Evolutionary conservation across 2,888 invertebrate species (phyloP).

Genomic region (Tenthredo scrophulariae): DNA sequence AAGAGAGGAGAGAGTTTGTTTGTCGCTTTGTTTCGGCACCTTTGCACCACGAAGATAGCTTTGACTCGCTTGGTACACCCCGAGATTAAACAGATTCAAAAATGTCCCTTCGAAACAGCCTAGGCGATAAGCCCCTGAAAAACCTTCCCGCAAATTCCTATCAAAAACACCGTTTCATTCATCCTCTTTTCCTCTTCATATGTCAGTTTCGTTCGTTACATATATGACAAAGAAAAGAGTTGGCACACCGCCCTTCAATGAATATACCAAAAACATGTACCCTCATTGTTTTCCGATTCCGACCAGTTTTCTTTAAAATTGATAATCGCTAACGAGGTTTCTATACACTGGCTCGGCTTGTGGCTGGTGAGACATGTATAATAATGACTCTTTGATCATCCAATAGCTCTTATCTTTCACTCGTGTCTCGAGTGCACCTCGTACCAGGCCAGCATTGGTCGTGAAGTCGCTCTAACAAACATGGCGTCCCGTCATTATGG

Average conservation of each 20-base stretch:
- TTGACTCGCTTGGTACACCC: constrained; percentile 74
- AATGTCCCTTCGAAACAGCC: constrained; percentile 67
- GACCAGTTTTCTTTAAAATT: background rate
- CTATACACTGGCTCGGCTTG: background rate
- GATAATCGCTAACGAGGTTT: constrained; percentile 38
- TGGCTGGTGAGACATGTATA: constrained; percentile 17
- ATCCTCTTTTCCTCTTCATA: background rate
- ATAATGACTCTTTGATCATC: constrained; percentile 51
- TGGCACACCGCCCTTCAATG: background rate
- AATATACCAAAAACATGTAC: background rate
- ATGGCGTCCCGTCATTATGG: constrained; percentile 51
- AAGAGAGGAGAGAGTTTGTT: constrained; percentile 67
- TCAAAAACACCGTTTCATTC: constrained; percentile 18
- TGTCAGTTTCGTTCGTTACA: background rate
- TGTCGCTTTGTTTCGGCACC: constrained; percentile 77
- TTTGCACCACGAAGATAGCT: constrained; percentile 73
- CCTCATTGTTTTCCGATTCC: constrained; percentile 1
- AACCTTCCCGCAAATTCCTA: constrained; percentile 1
- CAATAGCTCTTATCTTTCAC: constrained; percentile 46
- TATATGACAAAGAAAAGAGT: background rate
- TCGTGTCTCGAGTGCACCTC: constrained; percentile 44
- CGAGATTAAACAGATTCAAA: constrained; percentile 78
- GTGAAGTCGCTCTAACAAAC: constrained; percentile 38
- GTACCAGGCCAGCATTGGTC: constrained; percentile 8
- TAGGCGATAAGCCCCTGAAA: background rate